phyloP scores from a whole-genome alignment of 2,797 vertebrate genomes.

The Aulostomus chinensis region DNA sequence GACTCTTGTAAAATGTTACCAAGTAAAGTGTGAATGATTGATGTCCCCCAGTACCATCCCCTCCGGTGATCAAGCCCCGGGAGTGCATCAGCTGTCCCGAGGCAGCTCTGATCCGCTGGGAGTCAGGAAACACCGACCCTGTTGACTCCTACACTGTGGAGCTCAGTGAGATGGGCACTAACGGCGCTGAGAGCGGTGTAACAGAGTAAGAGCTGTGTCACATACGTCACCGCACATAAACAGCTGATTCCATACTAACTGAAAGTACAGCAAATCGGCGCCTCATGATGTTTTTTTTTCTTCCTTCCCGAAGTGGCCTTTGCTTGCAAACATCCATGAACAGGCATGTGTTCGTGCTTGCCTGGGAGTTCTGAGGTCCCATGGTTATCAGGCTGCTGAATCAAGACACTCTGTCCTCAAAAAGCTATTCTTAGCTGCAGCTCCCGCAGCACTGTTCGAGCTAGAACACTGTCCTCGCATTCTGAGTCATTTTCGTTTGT shows the following conservation, averaged over 20 bases:
- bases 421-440: constrained; percentile 71
- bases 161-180: constrained; percentile 76
- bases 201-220: constrained; percentile 84
- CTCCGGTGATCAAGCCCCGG: constrained; percentile 85
- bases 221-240: no score
- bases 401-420: constrained; percentile 68
- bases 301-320: no score
- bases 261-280: constrained; percentile 10
- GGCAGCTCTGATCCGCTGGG: constrained; percentile 90
- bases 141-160: constrained; percentile 94
- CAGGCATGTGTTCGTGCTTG: constrained; percentile 41
- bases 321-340: constrained; percentile 39
- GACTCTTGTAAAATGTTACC: no score
- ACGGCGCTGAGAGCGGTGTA: constrained; percentile 52
- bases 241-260: no score
- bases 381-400: constrained; percentile 58
- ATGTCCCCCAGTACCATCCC: constrained; percentile 83
- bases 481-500: constrained; percentile 41
- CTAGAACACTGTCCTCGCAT: constrained; percentile 31
- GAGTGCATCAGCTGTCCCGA: constrained; percentile 86
- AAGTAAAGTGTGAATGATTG: background rate
- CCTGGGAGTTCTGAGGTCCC: constrained; percentile 48
- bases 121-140: constrained; percentile 89
- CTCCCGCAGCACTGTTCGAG: constrained; percentile 47
- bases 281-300: constrained; percentile 18